Evolutionary conservation across 2,797 vertebrate genomes (phyloP).

Genomic region (Sebastes diploproa): DNA sequence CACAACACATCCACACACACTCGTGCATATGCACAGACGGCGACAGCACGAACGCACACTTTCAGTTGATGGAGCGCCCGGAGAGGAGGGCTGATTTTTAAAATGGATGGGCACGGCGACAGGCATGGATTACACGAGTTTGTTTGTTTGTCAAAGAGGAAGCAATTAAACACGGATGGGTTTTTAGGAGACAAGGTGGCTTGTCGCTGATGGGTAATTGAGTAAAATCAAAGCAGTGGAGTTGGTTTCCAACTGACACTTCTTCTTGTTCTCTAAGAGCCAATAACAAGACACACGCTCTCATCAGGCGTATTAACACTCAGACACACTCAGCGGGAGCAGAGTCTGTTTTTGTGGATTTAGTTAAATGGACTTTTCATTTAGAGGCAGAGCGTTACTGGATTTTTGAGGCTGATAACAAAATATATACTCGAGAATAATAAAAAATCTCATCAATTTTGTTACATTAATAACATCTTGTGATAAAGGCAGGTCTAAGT

Average conservation of each 20-base stretch:
- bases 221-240: constrained; percentile 34
- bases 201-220: constrained; percentile 32
- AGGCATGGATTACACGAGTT: constrained; percentile 40
- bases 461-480: neutral
- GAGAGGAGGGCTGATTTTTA: constrained; percentile 41
- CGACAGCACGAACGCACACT: neutral
- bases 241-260: constrained; percentile 31
- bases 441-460: neutral
- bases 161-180: constrained; percentile 54
- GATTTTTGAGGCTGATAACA: neutral
- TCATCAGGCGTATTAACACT: neutral
- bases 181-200: constrained; percentile 50
- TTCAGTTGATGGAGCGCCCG: constrained; percentile 53
- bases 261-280: constrained; percentile 24
- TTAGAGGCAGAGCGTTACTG: neutral
- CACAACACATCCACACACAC: constrained; percentile 2
- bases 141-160: constrained; percentile 54
- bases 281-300: constrained; percentile 2
- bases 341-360: constrained; percentile 1
- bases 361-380: constrained; percentile 4
- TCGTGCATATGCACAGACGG: neutral
- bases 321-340: constrained; percentile 6
- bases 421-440: neutral
- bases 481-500: neutral
- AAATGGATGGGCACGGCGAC: constrained; percentile 49